Conservation (phyloP, 2,888 invertebrate species). For the Coleophora deauratella region DNA sequence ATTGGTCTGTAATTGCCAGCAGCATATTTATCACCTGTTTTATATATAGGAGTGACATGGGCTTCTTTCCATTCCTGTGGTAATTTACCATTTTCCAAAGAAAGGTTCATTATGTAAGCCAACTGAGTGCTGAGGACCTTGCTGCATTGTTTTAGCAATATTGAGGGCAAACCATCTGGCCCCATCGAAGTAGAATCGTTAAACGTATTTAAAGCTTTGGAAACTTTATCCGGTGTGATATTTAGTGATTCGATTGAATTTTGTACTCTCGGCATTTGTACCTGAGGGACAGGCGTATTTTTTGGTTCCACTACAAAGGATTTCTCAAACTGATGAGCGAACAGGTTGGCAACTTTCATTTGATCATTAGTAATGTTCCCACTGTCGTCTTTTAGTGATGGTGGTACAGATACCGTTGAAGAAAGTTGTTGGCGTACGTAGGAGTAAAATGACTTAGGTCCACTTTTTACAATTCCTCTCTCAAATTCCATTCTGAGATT, state of each 20-base stretch:
- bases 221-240: too few species aligned
- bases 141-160: too few species aligned
- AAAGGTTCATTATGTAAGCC: too few species aligned
- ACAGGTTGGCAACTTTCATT: background rate
- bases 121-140: too few species aligned
- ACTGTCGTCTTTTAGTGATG: background rate
- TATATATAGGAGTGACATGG: too few species aligned
- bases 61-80: too few species aligned
- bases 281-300: background rate
- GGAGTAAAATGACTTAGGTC: background rate
- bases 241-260: background rate
- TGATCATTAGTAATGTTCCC: background rate
- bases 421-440: constrained; percentile 1
- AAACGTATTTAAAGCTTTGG: too few species aligned
- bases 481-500: background rate
- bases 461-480: background rate
- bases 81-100: too few species aligned
- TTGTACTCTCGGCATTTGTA: background rate
- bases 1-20: too few species aligned
- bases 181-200: too few species aligned
- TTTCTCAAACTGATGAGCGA: constrained; percentile 1
- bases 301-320: background rate
- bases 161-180: too few species aligned
- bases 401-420: background rate
- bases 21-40: too few species aligned